Conservation (phyloP, 2,797 vertebrate species). For the Bradypus variegatus region DNA sequence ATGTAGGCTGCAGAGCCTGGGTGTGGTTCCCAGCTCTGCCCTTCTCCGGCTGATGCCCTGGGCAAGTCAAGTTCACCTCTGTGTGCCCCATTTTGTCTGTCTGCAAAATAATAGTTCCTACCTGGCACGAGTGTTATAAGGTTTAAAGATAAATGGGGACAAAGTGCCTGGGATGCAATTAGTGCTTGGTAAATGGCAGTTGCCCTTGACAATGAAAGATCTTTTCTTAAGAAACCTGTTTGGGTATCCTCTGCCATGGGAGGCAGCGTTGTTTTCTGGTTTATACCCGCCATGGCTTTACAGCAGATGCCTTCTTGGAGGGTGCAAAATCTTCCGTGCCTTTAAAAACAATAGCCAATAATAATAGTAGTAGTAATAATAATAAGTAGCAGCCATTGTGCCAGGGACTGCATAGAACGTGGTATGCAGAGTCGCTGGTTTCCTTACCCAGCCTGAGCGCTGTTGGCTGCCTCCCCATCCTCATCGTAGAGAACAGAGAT, state of each 20-base stretch:
- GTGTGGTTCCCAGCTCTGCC: neutral
- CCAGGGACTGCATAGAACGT: neutral
- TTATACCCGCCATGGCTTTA: accelerated
- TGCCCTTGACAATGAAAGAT: too few species aligned
- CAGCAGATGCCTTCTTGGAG: neutral
- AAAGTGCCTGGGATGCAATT: neutral
- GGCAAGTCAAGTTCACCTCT: neutral
- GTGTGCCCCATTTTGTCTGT: neutral
- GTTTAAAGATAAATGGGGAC: neutral
- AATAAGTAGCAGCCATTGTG: neutral
- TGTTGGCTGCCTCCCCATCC: too few species aligned
- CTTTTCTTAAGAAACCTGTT: neutral
- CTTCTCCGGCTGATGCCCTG: neutral
- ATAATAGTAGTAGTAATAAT: too few species aligned
- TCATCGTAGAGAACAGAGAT: neutral
- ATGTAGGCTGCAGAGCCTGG: neutral
- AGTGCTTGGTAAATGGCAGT: neutral
- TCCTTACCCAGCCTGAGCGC: neutral
- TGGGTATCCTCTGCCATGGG: neutral
- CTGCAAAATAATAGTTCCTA: neutral
- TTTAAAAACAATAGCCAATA: neutral
- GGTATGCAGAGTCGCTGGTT: neutral
- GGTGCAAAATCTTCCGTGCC: neutral
- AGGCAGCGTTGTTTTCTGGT: neutral
- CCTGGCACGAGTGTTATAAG: neutral